Conservation (phyloP, 2,797 vertebrate species). For the Gambelia wislizenii region DNA sequence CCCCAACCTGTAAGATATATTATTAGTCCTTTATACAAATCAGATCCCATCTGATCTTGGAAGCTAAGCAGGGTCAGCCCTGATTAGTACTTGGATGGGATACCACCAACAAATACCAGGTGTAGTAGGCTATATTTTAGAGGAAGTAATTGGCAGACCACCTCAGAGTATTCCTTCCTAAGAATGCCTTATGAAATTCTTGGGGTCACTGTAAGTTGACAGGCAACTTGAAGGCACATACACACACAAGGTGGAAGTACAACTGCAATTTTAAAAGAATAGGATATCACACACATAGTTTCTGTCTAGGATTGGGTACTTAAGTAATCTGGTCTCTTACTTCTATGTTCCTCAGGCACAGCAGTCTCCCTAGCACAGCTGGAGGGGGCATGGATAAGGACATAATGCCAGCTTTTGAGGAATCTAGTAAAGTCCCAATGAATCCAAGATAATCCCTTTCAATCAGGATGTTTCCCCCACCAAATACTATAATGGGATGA, state of each 20-base stretch:
- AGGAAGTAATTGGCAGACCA: no score
- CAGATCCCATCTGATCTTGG: no score
- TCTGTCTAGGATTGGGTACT: background rate
- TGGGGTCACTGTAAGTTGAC: no score
- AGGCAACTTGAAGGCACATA: no score
- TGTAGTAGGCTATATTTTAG: no score
- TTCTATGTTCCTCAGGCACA: background rate
- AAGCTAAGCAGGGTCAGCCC: no score
- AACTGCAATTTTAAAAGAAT: background rate
- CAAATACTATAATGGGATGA: slow-evolving; percentile 27
- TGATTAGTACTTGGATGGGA: no score
- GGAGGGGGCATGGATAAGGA: background rate
- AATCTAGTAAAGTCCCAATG: background rate
- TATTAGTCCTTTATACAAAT: background rate
- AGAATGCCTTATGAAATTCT: no score
- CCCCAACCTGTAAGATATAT: background rate
- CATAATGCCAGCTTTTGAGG: background rate
- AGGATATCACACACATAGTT: background rate
- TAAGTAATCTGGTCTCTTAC: background rate
- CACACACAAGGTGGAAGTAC: no score
- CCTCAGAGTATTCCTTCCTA: no score
- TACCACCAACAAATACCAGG: no score
- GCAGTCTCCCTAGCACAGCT: background rate
- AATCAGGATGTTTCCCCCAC: background rate
- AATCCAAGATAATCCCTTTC: slow-evolving; percentile 35